Evolutionary conservation across 2,113 vertebrate genomes (phyloP), one percentile per base, ranked within the genome.

Genomic region (Clupea harengus): DNA sequence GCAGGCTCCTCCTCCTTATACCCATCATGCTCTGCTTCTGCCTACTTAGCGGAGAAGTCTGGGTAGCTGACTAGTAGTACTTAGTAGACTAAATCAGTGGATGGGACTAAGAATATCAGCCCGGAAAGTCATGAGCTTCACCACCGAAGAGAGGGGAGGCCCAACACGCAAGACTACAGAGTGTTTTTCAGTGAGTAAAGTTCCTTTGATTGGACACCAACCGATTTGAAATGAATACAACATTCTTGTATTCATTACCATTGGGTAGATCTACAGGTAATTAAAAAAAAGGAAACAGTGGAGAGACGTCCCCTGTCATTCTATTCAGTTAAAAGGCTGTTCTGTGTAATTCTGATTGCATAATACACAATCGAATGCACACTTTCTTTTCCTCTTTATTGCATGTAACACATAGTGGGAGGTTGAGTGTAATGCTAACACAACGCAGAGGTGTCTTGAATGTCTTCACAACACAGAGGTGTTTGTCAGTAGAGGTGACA

Each of bases 171-270:
- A 22, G 96, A 96, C 44, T 97, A 97, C 92, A 95, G 97, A 47
- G 86, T 98, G 60, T 99, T 95, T 90, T 96, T 97, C 92, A 97
- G 97, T 98, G 93, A 96, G 96, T 90, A 45, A 8, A 25, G 67
- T 75, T 32, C 67, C 28, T 13, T 75, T 64, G 11, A 4, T n/a
- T n/a, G n/a, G n/a, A n/a, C n/a, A n/a, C n/a, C n/a, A 39, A 39
- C 39, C 2, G 39, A 39, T 39, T 39, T 39, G 39, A 39, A 39
- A 39, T 2, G 39, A 39, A 39, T 39, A 1, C 39, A 39, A 39
- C 39, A 39, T 78, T 32, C 20, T 78, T 15, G 11, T 17, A 15
- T 39, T 11, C 54, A 60, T 22, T 22, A 60, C 54, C 18, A 22
- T 22, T 60, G 20, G 2, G 20, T 20, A 52, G 11, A 60, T 60